Conservation (phyloP, 1,140 invertebrate species). For the Cardiocondyla obscurior region DNA sequence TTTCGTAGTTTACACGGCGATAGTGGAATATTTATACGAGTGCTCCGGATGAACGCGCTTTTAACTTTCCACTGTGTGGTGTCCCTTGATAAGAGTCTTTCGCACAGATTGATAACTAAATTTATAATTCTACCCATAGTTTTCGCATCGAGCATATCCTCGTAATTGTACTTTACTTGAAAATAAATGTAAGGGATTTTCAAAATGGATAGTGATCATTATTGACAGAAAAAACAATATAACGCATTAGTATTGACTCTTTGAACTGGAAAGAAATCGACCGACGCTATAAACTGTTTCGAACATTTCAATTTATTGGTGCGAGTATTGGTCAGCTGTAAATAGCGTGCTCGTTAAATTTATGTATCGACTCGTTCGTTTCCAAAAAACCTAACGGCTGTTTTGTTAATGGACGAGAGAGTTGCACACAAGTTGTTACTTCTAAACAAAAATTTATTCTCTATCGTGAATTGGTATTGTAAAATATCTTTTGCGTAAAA, state of each 20-base stretch:
- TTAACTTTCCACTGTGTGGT: slow-evolving; percentile 40
- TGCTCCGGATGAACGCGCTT: slow-evolving; percentile 48
- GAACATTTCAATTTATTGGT: slow-evolving; percentile 41
- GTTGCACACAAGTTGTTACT: slow-evolving; percentile 7
- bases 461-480: neutral
- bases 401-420: slow-evolving; percentile 20
- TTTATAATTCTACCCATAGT: neutral
- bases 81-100: slow-evolving; percentile 46
- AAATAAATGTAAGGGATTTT: neutral
- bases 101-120: slow-evolving; percentile 17
- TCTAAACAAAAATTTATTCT: neutral
- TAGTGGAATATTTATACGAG: slow-evolving; percentile 66
- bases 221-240: slow-evolving; percentile 19
- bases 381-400: neutral
- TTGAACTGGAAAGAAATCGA: neutral
- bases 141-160: neutral
- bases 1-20: slow-evolving; percentile 66
- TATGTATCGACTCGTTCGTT: neutral
- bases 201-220: slow-evolving; percentile 15
- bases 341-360: slow-evolving; percentile 36
- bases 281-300: slow-evolving; percentile 24
- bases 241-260: slow-evolving; percentile 23
- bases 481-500: neutral
- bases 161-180: neutral
- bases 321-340: slow-evolving; percentile 45